Percentiles rank a stretch among this genome's conserved stretches.
phyloP scores from a whole-genome alignment of 2,113 vertebrate species.

The Natator depressus region DNA sequence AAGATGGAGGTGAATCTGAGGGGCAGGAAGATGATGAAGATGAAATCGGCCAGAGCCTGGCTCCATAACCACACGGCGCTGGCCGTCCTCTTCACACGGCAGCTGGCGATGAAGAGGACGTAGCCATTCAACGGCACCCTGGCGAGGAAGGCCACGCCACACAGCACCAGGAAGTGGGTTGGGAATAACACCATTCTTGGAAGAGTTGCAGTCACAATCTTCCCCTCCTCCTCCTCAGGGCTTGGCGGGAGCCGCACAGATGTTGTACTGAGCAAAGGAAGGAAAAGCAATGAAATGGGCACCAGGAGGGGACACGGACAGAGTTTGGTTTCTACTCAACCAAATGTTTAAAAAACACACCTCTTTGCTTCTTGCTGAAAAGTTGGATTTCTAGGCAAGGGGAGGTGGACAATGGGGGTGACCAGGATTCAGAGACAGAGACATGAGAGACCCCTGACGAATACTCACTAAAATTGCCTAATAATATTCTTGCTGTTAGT shows the following conservation, averaged over 20 bases:
- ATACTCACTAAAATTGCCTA: neutral
- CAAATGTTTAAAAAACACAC: too few relatives aligned
- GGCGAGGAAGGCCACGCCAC: conserved; percentile 78
- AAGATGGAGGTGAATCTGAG: conserved; percentile 70
- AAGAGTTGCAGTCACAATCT: neutral
- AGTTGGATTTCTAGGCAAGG: too few relatives aligned
- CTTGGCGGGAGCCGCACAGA: accelerated
- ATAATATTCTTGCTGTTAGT: neutral
- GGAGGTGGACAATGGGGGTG: too few relatives aligned
- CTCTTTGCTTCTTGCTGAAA: too few relatives aligned
- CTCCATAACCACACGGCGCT: conserved; percentile 89
- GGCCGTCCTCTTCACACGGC: conserved; percentile 80
- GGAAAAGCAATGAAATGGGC: neutral
- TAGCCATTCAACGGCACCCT: conserved; percentile 80
- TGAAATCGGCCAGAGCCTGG: conserved; percentile 85
- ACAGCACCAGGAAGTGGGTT: conserved; percentile 75
- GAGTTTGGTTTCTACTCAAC: neutral
- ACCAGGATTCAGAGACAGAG: too few relatives aligned
- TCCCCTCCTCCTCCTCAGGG: accelerated
- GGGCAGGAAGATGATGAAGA: conserved; percentile 85
- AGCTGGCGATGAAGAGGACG: conserved; percentile 83
- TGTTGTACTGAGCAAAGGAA: neutral
- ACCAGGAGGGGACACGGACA: neutral
- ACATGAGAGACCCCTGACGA: too few relatives aligned
- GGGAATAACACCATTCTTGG: neutral